A percentile compares a stretch with the other conserved stretches of the same genome.
Evolutionary conservation across 1,140 invertebrate species (phyloP).

Genomic region (Leguminivora glycinivorella): DNA sequence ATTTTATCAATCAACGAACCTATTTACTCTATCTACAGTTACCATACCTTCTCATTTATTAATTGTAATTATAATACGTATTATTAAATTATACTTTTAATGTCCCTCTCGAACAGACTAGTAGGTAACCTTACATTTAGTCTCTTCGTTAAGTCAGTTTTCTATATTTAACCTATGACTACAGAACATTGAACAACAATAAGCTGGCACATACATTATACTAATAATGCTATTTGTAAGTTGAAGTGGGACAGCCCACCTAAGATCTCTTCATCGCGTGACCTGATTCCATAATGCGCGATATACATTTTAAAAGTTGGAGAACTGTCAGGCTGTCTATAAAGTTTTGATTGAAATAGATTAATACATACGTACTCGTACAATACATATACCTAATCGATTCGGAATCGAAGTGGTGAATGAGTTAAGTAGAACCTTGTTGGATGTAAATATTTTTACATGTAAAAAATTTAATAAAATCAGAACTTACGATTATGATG

Average conservation of each 20-base stretch:
- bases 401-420: neutral
- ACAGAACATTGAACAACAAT: neutral
- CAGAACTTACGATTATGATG: no score
- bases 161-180: slow-evolving; percentile 5
- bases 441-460: no score
- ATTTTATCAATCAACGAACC: neutral
- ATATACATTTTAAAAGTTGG: slow-evolving; percentile 10
- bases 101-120: neutral
- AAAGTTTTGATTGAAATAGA: slow-evolving; percentile 3
- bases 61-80: no score
- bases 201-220: slow-evolving; percentile 11
- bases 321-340: neutral
- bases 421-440: no score
- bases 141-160: neutral
- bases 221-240: slow-evolving; percentile 9
- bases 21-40: no score
- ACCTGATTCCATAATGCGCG: slow-evolving; percentile 23
- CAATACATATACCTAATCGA: neutral
- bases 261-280: slow-evolving; percentile 22
- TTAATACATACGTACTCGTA: no score
- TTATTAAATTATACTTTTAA: neutral
- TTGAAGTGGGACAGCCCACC: neutral
- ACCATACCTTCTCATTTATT: no score
- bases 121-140: neutral
- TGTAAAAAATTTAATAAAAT: no score